A percentile compares a stretch with the other conserved stretches of the same genome.
phyloP scores from a whole-genome alignment of 2,797 vertebrate species.

The Oreonectes daqikongensis region DNA sequence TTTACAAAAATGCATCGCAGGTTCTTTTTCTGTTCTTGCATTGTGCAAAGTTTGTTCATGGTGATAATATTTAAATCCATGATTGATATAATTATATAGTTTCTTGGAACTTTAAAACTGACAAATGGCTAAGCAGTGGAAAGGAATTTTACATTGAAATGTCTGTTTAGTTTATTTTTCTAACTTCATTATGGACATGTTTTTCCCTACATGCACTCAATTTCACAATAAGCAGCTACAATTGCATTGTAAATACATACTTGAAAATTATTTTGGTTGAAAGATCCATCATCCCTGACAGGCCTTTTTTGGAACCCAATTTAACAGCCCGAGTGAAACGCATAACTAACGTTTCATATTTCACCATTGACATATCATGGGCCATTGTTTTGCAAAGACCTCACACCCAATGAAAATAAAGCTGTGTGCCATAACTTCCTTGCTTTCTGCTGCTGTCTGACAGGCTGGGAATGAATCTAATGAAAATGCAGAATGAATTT shows the following conservation, averaged over 20 bases:
- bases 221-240: conserved; percentile 63
- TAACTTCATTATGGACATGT: conserved; percentile 45
- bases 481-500: background rate
- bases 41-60: background rate
- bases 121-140: background rate
- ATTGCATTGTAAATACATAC: conserved; percentile 28
- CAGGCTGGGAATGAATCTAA: conserved; percentile 33
- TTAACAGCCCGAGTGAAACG: conserved; percentile 62
- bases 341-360: conserved; percentile 61
- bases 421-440: conserved; percentile 59
- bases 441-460: conserved; percentile 58
- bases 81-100: background rate
- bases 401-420: conserved; percentile 49
- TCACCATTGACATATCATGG: conserved; percentile 57
- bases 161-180: conserved; percentile 47
- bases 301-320: conserved; percentile 60
- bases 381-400: conserved; percentile 58
- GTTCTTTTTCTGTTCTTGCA: background rate
- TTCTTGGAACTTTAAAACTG: background rate
- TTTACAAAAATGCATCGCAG: background rate
- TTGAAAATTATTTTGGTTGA: conserved; percentile 46
- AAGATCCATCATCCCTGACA: conserved; percentile 65
- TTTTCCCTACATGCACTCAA: conserved; percentile 33
- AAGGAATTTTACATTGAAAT: conserved; percentile 27
- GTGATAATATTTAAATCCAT: background rate